Base-by-base conservation (phyloP, 2,888 invertebrate genomes). In the Drosophila paucipuncta region DNA sequence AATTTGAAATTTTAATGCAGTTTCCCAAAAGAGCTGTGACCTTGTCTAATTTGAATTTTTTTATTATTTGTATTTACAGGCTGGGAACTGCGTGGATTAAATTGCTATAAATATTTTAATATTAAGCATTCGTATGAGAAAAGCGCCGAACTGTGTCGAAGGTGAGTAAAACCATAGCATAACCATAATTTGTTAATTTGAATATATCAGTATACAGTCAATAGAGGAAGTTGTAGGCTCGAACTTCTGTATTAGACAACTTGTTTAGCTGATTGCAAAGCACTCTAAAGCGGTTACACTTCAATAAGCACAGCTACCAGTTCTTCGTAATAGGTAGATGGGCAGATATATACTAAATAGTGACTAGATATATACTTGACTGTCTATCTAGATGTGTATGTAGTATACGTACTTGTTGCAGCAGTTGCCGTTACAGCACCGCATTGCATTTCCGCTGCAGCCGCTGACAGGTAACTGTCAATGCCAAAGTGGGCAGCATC, bases 121-220 rank as follows among this genome's bases (percentile, higher is more conserved):
- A 98, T 98, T 93, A 96, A 96, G 94, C 98, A 98, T 95, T 98
- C 98, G 81, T 98, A 98, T 98, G 97, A 97, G 94, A 98, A 97
- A 94, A 97, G 98, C 85, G 98, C 97, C 80, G 97, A 98, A 94
- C 95, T 98, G 94, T 98, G 98, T 95, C 96, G 97, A 95, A 97
- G 98, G 98, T 98, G 94, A 95, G 94, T 93, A 74, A 80, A 87
- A 71, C 70, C 73, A 78, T 68, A 68, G 61, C 82, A 77, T 73
- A 69, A 66, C 82, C 84, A 90, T 78, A 87, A 89, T 76, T 82
- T 85, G 73, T 73, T 87, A 76, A 86, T 87, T 75, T 84, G 39
- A 73, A 61, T 57, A 66, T 65, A 67, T 69, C 60, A 25, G 31
- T 33, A 31, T 37, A 33, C 41, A 58, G 25, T 11, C 68, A 49